Evolutionary conservation across 2,113 vertebrate genomes (phyloP).

Genomic region (Oostethus manadensis): DNA sequence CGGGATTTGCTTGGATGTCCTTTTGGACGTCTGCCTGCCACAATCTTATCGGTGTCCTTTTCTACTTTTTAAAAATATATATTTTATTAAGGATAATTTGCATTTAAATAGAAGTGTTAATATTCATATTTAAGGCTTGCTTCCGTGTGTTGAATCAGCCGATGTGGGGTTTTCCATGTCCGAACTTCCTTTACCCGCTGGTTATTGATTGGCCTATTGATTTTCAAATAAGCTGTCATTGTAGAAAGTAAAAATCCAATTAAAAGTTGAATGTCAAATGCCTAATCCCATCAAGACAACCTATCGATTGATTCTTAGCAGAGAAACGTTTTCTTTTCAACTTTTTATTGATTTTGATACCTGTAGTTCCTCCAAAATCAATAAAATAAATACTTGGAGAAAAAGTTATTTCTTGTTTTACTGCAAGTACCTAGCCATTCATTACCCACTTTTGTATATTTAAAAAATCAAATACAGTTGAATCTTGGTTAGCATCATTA

Average conservation of each 20-base stretch:
- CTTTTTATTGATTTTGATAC: no score
- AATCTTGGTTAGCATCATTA: no score
- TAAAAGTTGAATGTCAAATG: conserved; percentile 63
- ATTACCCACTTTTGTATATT: no score
- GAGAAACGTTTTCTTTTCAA: not conserved
- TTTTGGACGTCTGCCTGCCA: not conserved
- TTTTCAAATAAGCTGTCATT: conserved; percentile 63
- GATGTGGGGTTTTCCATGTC: conserved; percentile 1
- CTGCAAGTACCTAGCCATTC: no score
- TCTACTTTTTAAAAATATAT: not conserved
- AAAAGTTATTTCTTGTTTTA: no score
- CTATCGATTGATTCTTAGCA: conserved; percentile 52
- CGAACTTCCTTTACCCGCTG: not conserved
- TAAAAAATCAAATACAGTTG: no score
- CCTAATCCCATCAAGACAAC: conserved; percentile 70
- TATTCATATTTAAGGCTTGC: not conserved
- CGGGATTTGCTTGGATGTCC: not conserved
- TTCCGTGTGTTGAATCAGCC: not conserved
- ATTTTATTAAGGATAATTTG: not conserved
- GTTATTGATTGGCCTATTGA: conserved; percentile 71
- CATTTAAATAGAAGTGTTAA: not conserved
- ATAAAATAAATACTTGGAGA: no score
- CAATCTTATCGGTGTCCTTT: not conserved
- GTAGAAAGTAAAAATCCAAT: conserved; percentile 72
- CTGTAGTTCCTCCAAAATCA: no score